Conservation (phyloP, 2,888 invertebrate species). For the Labia minor region DNA sequence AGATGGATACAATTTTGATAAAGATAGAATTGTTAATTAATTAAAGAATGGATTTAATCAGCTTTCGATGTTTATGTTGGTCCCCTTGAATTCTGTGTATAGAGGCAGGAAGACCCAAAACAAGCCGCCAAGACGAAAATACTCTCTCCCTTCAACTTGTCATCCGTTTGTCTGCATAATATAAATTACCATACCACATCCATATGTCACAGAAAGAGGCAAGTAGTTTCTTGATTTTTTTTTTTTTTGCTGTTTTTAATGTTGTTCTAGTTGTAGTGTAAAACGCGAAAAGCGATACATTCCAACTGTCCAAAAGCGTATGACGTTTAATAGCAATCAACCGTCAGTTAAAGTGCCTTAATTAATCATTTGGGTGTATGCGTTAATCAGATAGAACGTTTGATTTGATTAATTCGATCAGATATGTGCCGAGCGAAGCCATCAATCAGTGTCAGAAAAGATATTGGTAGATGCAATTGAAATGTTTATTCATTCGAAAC, state of each 20-base stretch:
- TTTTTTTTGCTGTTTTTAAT: too few species aligned
- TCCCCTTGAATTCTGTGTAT: neutral
- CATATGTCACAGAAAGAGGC: neutral
- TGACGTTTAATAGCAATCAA: too few species aligned
- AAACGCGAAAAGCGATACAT: too few species aligned
- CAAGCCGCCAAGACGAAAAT: neutral
- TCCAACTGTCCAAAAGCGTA: too few species aligned
- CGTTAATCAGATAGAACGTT: neutral
- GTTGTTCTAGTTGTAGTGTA: too few species aligned
- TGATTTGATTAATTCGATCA: neutral
- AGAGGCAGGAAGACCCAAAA: neutral
- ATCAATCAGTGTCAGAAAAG: neutral
- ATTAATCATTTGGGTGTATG: neutral
- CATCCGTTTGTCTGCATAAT: neutral
- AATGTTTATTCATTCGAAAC: neutral
- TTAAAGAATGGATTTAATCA: too few species aligned
- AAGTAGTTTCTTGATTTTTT: too few species aligned
- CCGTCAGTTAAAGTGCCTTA: neutral
- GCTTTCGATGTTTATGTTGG: neutral
- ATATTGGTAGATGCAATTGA: neutral
- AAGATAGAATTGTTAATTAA: too few species aligned
- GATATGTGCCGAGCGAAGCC: neutral
- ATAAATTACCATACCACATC: neutral
- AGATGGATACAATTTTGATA: too few species aligned
- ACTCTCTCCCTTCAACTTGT: neutral